phyloP scores from a whole-genome alignment of 30 jellyfish, hydroid and myxozoan species.

The Hydractinia symbiolongicarpus region DNA sequence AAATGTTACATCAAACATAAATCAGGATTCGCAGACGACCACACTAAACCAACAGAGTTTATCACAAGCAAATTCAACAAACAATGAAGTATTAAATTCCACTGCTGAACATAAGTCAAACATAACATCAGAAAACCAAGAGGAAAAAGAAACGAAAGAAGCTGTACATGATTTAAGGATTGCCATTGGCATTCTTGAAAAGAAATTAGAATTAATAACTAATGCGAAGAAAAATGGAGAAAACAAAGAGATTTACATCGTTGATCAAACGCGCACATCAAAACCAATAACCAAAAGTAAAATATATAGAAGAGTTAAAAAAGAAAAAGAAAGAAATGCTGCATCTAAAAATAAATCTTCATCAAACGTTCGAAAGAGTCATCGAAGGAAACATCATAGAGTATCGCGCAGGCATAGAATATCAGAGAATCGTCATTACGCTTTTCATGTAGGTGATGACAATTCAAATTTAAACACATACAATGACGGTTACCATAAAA shows the following conservation, averaged over 20 bases:
- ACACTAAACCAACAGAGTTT: no score
- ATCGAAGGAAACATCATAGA: no score
- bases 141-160: constrained; percentile 30
- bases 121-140: constrained; percentile 13
- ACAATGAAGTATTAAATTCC: neutral
- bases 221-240: constrained; percentile 17
- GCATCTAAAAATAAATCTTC: no score
- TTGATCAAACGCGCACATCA: constrained; percentile 16
- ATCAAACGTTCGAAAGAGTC: no score
- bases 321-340: no score
- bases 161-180: constrained; percentile 28
- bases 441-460: no score
- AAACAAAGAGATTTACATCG: constrained; percentile 5
- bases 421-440: no score
- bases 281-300: constrained; percentile 3
- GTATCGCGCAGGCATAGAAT: no score
- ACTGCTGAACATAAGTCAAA: neutral
- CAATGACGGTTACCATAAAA: no score
- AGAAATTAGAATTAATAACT: constrained; percentile 12
- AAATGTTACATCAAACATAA: neutral
- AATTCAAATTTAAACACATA: no score
- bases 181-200: constrained; percentile 35
- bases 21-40: neutral
- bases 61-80: neutral
- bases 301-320: neutral